phyloP scores from a whole-genome alignment of 2,113 vertebrate genomes.

The human (Homo sapiens) region DNA sequence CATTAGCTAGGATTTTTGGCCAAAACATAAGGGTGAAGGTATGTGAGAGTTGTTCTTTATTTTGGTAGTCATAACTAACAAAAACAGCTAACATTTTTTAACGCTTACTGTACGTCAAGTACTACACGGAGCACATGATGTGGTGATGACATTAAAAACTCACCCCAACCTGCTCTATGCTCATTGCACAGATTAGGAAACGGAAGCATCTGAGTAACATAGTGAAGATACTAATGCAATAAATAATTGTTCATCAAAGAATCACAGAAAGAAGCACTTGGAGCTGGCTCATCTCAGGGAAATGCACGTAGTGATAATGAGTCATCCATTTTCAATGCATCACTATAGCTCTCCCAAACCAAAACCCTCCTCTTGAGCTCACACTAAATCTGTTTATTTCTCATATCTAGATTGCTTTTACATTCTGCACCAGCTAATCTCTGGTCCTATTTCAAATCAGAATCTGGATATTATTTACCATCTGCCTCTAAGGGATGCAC shows the following conservation, averaged over 20 bases:
- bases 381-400: constrained; percentile 83
- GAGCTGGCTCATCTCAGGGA: constrained; percentile 68
- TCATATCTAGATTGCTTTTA: constrained; percentile 84
- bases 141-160: neutral
- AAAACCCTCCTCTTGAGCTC: constrained; percentile 73
- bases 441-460: constrained; percentile 86
- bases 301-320: constrained; percentile 73
- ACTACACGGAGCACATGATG: neutral
- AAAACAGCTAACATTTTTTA: neutral
- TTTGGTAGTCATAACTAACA: constrained; percentile 23
- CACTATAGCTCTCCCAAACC: constrained; percentile 69
- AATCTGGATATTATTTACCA: constrained; percentile 90
- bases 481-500: constrained; percentile 86
- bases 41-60: constrained; percentile 43
- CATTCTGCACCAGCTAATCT: constrained; percentile 84
- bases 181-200: neutral
- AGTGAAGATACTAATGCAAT: constrained; percentile 28
- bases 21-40: neutral
- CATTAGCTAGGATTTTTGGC: neutral
- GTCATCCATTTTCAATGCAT: constrained; percentile 78
- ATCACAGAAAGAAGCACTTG: constrained; percentile 54
- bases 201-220: neutral
- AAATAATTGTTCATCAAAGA: constrained; percentile 74
- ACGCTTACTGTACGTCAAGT: neutral
- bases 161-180: neutral